These are phyloP conservation scores for Apomyelois bistriatella DNA, from an alignment of 2,888 invertebrate species.

Conservation along the genomic window DNA sequence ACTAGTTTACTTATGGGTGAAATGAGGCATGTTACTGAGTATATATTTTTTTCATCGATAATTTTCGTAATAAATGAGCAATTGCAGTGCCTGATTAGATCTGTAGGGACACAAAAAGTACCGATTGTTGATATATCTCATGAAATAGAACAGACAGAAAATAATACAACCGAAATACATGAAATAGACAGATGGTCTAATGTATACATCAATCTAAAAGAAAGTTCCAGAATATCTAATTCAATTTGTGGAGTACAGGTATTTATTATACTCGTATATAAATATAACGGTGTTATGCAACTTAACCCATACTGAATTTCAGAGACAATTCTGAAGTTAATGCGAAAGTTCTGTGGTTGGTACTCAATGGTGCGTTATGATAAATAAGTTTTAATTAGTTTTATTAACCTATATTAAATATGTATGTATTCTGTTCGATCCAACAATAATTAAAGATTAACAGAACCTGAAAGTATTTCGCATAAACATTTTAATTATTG, in stretches of 20 bases:
- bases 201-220: not conserved
- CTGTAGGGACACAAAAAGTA: not conserved
- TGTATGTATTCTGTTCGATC: no score
- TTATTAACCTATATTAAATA: no score
- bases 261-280: not conserved
- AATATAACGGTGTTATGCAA: not conserved
- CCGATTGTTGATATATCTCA: not conserved
- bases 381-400: no score
- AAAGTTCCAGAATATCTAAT: not conserved
- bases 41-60: not conserved
- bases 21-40: not conserved
- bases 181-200: not conserved
- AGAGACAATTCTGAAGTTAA: no score
- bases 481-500: no score
- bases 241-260: conserved; percentile 1
- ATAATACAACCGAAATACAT: not conserved
- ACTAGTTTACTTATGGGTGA: not conserved
- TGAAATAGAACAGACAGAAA: not conserved
- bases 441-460: no score
- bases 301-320: no score
- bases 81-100: conserved; percentile 2
- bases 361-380: no score
- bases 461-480: no score
- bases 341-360: no score
- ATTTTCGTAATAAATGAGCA: conserved; percentile 2